Evolutionary conservation across 2,113 vertebrate genomes (phyloP), one percentile per base, ranked within the genome.

Genomic region (Corydoras maculifer): DNA sequence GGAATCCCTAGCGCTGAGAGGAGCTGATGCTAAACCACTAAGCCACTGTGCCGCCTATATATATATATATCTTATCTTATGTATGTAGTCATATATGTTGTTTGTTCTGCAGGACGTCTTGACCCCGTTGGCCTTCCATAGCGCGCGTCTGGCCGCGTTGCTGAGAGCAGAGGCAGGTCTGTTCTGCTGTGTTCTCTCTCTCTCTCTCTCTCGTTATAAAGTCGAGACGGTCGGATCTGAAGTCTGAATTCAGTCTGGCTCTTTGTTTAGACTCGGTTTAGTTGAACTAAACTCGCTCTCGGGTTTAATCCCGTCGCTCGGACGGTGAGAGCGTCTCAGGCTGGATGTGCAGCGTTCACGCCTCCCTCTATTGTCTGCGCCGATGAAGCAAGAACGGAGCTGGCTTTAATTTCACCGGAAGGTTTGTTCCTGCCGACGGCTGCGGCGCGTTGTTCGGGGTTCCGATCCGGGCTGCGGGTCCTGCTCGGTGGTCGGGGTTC

Each of bases 291-390:
- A 57, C 6, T 7, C 3, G 13, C 6, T 5, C 13, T 3, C 4
- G 55, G 32, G 25, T 18, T 13, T n/a, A 7, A n/a, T 2, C 12
- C 13, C n/a, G 54, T 14, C 12, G 54, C 15, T 57, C 12, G 4
- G 53, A 13, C 7, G 51, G 13, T 57, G 6, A n/a, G 14, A 7
- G 54, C 8, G n/a, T 13, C 18, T 14, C 5, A 7, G n/a, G 54
- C 54, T n/a, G 54, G 9, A 14, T 53, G 51, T 57, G 54, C 54
- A 57, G 12, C 55, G 67, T 69, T 69, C 9, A 58, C 67, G 66
- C 66, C 59, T 61, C 9, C 13, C 57, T 73, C 70, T 72, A 48
- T 73, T 72, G 70, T 77, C 54, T 69, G 51, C 18, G 48, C 29
- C 67, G 60, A 53, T 69, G 70, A 73, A 50, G 69, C 54, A 55